These are phyloP conservation scores for Tragelaphus eurycerus DNA, from an alignment of 2,797 vertebrate species.

Conservation along the genomic window DNA sequence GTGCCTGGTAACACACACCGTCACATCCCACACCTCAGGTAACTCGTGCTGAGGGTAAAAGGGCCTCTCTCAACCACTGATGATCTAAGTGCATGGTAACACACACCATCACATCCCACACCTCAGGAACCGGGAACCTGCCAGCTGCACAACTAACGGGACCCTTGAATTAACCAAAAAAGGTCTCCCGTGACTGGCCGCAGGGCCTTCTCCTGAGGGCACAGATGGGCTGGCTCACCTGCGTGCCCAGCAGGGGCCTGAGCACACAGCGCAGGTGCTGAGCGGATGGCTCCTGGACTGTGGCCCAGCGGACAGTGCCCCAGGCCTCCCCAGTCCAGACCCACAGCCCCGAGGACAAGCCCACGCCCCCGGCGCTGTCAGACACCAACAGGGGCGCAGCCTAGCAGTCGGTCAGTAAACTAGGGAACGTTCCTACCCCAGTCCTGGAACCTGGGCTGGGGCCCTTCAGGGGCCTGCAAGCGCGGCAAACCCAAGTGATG, in stretches of 20 bases:
- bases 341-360: not conserved
- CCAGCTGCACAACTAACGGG: fast-evolving
- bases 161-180: not conserved
- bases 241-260: too few species aligned
- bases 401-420: fast-evolving
- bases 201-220: not conserved
- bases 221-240: not conserved
- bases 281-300: fast-evolving
- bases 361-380: fast-evolving
- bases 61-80: not conserved
- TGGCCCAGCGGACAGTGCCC: fast-evolving
- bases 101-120: fast-evolving
- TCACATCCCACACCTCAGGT: too few species aligned
- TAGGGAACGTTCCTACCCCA: fast-evolving
- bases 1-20: too few species aligned
- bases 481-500: fast-evolving
- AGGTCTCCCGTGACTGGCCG: fast-evolving
- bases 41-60: too few species aligned
- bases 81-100: fast-evolving
- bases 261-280: not conserved
- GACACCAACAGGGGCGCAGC: not conserved
- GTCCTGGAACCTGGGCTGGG: too few species aligned
- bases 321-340: not conserved
- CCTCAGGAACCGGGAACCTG: not conserved
- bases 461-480: fast-evolving